Evolutionary conservation across 2,888 invertebrate genomes (phyloP).

Genomic region (Ochlodes sylvanus): DNA sequence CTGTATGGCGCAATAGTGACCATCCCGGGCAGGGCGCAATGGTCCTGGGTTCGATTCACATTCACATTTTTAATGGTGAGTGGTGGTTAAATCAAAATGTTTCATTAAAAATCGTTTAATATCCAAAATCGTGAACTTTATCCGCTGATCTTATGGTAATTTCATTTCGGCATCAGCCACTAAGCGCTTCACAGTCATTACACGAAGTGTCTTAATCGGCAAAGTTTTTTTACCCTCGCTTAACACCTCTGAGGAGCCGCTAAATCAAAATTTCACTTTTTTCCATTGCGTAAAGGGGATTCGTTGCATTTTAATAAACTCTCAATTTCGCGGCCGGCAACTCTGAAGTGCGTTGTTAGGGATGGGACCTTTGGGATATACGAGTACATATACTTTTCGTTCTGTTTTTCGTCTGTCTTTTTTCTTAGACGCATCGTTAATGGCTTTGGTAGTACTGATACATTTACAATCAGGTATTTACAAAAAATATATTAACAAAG

Average conservation of each 20-base stretch:
- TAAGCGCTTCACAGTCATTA: conserved; percentile 19
- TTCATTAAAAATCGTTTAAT: neutral
- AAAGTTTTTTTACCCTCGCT: conserved; percentile 15
- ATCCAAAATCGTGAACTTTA: conserved; percentile 11
- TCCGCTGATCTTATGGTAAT: conserved; percentile 29
- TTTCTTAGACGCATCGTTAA: too few species aligned
- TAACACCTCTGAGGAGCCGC: conserved; percentile 33
- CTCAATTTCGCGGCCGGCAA: conserved; percentile 23
- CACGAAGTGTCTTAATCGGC: conserved; percentile 32
- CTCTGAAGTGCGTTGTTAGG: neutral
- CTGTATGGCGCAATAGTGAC: too few species aligned
- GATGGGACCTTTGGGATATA: conserved; percentile 2
- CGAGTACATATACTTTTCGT: too few species aligned
- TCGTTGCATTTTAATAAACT: conserved; percentile 36
- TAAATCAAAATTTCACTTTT: conserved; percentile 36
- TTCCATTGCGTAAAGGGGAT: conserved; percentile 15
- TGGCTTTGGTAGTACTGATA: too few species aligned
- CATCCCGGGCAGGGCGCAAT: too few species aligned
- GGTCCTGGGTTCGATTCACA: too few species aligned
- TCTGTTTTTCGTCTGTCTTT: too few species aligned
- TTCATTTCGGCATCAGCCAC: conserved; percentile 23
- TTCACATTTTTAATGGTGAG: too few species aligned
- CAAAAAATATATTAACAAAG: too few species aligned
- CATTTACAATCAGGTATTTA: too few species aligned
- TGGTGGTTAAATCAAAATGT: neutral